phyloP scores from a whole-genome alignment of 2,888 invertebrate genomes.

The Mesorhabditis spiculigera region DNA sequence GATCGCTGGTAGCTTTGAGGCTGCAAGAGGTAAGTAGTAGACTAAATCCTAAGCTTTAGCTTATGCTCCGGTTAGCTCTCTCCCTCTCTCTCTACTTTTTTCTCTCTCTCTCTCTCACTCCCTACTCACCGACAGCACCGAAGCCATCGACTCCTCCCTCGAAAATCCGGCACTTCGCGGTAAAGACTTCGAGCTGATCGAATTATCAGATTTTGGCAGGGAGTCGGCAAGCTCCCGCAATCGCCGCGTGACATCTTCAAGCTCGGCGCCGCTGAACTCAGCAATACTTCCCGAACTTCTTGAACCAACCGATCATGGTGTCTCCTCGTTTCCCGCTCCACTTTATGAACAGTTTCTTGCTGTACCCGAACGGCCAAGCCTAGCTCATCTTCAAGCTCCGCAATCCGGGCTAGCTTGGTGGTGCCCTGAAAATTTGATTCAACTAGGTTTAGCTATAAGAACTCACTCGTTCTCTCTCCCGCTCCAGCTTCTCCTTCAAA shows the following conservation, averaged over 20 bases:
- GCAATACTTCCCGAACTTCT: too few relatives aligned
- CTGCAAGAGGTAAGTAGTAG: neutral
- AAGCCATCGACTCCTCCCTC: neutral
- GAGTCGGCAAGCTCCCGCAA: neutral
- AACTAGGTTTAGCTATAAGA: too few relatives aligned
- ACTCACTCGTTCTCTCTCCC: neutral
- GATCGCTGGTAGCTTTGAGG: too few relatives aligned
- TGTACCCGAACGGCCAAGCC: neutral
- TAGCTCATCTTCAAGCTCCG: neutral
- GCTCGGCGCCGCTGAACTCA: neutral
- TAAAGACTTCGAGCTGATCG: neutral
- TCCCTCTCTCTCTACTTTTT: too few relatives aligned
- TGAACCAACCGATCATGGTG: neutral
- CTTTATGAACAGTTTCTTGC: constrained; percentile 4
- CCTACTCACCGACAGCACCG: neutral
- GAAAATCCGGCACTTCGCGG: neutral
- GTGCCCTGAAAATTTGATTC: too few relatives aligned
- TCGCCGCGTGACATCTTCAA: neutral
- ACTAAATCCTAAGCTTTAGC: too few relatives aligned
- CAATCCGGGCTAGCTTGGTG: neutral
- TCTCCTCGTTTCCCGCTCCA: neutral
- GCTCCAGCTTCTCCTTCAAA: neutral
- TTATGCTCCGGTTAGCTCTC: too few relatives aligned
- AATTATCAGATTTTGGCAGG: neutral
- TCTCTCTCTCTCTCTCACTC: neutral